Evolutionary conservation across 2,113 vertebrate species (phyloP), one percentile per base, ranked within the genome.

Genomic region (Thomomys bottae): DNA sequence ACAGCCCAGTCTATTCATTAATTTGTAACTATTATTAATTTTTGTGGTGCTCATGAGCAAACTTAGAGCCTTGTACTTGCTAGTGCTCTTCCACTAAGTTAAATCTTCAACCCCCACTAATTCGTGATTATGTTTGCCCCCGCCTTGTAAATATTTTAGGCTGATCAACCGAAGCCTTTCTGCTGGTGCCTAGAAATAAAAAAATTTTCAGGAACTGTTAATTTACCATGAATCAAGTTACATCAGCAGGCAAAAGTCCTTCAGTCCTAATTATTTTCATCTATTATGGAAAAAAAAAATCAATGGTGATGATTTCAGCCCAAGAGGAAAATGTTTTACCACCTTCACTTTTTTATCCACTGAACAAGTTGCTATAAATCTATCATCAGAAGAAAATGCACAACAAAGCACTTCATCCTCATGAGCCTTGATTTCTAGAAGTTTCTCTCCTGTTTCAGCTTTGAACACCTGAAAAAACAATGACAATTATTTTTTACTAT

Each of bases 361-460:
- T 21, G 99, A 99, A 96, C 99, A 99, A 87, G 99, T 99, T 85
- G 99, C 99, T 86, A 99, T 96, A 83, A 98, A 98, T 89, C 95
- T 97, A 93, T 98, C 98, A 71, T 99, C 99, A 10, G 98, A 96
- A 91, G 99, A 99, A 95, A 99, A 99, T 76, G 98, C 42, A 85
- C 99, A 99, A 90, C 99, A 99, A 76, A 99, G 97, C 59, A 99
- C 97, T 96, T 99, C 99, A 36, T 99, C 99, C 8, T 99, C 99
- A 0, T 99, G 99, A 88, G 98, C 99, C 72, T 94, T 95, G 90
- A 99, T 97, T 93, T 99, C 98, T 63, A 98, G 92, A 70, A 99
- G 98, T 73, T 98, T 99, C 97, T 99, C 99, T 86, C 99, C 99
- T 63, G 99, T 98, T 83, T 97, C 98, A 86, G 98, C 98, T 98